These are phyloP conservation scores for Hypanus sabinus DNA, from an alignment of 2,113 vertebrate genomes.

Conservation along the genomic window DNA sequence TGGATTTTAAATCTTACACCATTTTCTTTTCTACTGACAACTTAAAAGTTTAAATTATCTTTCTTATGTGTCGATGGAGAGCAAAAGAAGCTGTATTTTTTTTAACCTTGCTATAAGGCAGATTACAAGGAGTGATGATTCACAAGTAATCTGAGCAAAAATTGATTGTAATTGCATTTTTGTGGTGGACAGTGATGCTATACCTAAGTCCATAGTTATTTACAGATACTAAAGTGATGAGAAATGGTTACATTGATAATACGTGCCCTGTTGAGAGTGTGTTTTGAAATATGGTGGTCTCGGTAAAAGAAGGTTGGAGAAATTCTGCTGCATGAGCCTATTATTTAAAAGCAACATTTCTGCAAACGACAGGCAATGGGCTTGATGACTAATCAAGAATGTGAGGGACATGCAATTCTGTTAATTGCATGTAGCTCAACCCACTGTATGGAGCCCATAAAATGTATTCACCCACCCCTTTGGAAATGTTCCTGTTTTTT, in stretches of 20 bases:
- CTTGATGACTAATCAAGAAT: background rate
- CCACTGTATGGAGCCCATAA: too few species aligned
- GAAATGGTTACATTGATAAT: constrained; percentile 19
- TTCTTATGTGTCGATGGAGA: background rate
- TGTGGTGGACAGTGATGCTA: background rate
- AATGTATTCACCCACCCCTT: too few species aligned
- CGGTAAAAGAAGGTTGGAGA: background rate
- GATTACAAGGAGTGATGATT: background rate
- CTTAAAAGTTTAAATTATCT: background rate
- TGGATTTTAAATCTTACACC: background rate
- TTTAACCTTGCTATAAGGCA: background rate
- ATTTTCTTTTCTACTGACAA: background rate
- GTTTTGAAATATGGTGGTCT: background rate
- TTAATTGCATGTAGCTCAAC: background rate
- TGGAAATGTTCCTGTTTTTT: too few species aligned
- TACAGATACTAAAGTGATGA: background rate
- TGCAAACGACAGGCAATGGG: background rate
- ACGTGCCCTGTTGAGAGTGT: background rate
- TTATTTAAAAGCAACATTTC: background rate
- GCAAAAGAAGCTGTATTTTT: background rate
- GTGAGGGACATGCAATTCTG: background rate
- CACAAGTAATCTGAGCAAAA: background rate
- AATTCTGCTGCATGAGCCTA: background rate
- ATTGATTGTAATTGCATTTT: constrained; percentile 33
- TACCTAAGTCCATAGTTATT: constrained; percentile 11